Evolutionary conservation across 2,113 vertebrate species (phyloP), one percentile per base, ranked within the genome.

Genomic region (Gallinago media): DNA sequence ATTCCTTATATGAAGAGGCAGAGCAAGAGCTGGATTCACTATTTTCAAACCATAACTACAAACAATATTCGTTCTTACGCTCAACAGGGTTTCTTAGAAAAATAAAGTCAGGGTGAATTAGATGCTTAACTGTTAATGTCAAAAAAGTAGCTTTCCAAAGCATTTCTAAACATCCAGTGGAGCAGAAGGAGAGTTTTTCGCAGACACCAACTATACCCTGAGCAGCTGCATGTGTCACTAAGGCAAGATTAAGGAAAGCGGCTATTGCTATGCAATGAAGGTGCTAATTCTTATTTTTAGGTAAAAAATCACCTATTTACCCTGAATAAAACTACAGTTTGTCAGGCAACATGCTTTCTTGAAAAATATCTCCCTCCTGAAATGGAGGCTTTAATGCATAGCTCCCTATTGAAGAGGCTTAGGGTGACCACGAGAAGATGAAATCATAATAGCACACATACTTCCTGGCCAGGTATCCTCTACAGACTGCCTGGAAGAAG

Each of bases 401-500:
- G 56, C 20, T 91, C 61, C 55, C 34, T 17, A 0, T 36, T 61
- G 32, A 29, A 67, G 54, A 34, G 38, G 10, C 19, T 47, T n/a
- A 26, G 20, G 76, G 49, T 36, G 27, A 31, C 22, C 58, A 36
- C 0, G 1, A 46, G 50, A 59, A 31, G 31, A 12, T 2, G 2
- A 44, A 59, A 17, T 1, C 34, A 3, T 21, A 52, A 8, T 2
- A 47, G 27, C 29, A 74, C 75, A 98, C 99, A 97, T 95, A 99
- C 99, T 99, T 99, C 95, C 99, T 99, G 70, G 99, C 99, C 91
- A 99, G 96, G 94, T 99, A 99, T 40, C 99, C 99, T 76, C 99
- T 98, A 92, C 99, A 99, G 71, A 99, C 99, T 1, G 99, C 99
- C 97, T 99, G 99, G 98, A 99, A 99, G 98, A 99, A 99, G 97